Evolutionary conservation across 2,888 invertebrate species (phyloP).

Genomic region (Tinea semifulvella): DNA sequence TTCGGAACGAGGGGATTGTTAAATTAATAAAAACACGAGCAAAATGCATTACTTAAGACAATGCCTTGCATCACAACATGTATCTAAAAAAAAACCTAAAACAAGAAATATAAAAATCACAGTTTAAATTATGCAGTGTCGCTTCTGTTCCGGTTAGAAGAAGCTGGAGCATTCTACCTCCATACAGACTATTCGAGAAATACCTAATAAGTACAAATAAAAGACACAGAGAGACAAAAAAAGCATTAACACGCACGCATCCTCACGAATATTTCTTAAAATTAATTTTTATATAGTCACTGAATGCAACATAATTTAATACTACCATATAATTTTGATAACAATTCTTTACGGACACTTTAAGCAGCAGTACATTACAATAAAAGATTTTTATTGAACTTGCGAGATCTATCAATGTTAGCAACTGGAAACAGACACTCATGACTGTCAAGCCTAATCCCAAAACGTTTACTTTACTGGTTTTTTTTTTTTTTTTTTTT

Average conservation of each 20-base stretch:
- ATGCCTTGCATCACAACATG: slow-evolving; percentile 58
- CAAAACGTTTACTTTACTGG: no score
- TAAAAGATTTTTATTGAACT: no score
- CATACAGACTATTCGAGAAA: slow-evolving; percentile 43
- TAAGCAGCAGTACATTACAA: no score
- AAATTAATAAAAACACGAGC: slow-evolving; percentile 27
- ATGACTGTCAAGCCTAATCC: no score
- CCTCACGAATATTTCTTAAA: slow-evolving; percentile 41
- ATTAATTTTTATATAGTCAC: no score
- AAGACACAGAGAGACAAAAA: slow-evolving; percentile 58
- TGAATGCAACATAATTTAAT: no score
- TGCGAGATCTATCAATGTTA: no score
- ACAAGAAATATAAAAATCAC: slow-evolving; percentile 63
- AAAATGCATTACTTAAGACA: slow-evolving; percentile 30
- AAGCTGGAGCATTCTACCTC: slow-evolving; percentile 42
- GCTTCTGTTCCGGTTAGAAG: slow-evolving; percentile 58
- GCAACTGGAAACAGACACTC: no score
- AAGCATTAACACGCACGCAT: slow-evolving; percentile 55
- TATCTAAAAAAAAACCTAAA: slow-evolving; percentile 56
- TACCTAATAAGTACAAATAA: slow-evolving; percentile 63
- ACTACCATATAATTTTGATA: no score
- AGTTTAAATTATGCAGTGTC: slow-evolving; percentile 65
- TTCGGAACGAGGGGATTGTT: no score
- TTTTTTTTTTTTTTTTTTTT: no score
- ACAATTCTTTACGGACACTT: no score